A percentile compares a stretch with the other conserved stretches of the same genome.
These are phyloP conservation scores for Sebastes itinus DNA, from an alignment of 2,797 vertebrate species.

Conservation along the genomic window DNA sequence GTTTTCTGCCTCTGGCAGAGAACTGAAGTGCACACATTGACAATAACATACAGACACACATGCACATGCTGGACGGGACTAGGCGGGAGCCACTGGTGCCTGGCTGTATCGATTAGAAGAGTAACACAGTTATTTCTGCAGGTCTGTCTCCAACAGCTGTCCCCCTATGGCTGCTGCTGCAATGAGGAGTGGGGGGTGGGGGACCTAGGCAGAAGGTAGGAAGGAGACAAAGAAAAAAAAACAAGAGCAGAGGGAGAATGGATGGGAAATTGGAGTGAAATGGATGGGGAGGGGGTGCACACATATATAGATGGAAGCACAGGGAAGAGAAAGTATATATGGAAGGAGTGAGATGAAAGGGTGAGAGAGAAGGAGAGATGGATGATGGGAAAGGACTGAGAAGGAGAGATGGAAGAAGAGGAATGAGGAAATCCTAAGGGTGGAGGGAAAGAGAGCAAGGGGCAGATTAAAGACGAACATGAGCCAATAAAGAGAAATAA, in stretches of 20 bases:
- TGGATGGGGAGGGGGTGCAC: neutral
- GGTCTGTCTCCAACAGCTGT: conserved; percentile 74
- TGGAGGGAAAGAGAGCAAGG: neutral
- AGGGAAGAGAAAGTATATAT: neutral
- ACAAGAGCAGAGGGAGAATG: conserved; percentile 32
- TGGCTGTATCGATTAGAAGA: conserved; percentile 77
- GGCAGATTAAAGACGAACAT: conserved; percentile 46
- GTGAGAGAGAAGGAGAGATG: conserved; percentile 8
- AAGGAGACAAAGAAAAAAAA: neutral
- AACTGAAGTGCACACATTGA: conserved; percentile 32
- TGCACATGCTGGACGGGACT: conserved; percentile 36
- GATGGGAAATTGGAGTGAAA: conserved; percentile 29
- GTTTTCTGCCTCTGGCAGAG: conserved; percentile 56
- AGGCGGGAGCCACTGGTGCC: conserved; percentile 73
- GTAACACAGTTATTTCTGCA: conserved; percentile 80
- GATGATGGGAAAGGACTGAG: neutral
- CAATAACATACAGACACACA: neutral
- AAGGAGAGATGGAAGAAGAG: neutral
- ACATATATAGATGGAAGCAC: conserved; percentile 2
- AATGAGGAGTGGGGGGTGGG: neutral
- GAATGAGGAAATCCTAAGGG: neutral
- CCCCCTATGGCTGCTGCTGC: conserved; percentile 46
- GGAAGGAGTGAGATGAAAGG: conserved; percentile 14
- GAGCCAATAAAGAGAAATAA: conserved; percentile 57
- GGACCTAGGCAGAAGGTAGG: neutral